phyloP scores from a whole-genome alignment of 2,888 invertebrate species.

The Cylloceria caligata region DNA sequence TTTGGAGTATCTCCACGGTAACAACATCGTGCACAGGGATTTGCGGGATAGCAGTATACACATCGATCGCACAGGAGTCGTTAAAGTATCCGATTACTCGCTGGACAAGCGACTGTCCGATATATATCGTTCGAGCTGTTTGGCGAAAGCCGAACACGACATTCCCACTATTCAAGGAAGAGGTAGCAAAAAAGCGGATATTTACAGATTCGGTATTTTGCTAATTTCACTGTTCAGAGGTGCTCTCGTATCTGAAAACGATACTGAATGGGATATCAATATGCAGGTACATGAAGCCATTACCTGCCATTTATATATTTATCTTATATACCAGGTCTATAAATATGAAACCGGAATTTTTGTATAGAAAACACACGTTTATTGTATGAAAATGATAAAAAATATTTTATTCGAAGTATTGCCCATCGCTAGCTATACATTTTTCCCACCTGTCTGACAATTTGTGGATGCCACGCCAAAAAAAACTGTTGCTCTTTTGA shows the following conservation, averaged over 20 bases:
- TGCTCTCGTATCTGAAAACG: constrained; percentile 84
- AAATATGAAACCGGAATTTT: no score
- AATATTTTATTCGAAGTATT: no score
- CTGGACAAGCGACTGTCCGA: constrained; percentile 89
- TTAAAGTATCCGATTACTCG: constrained; percentile 89
- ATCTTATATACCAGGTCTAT: no score
- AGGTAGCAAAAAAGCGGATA: constrained; percentile 90
- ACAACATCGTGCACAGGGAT: constrained; percentile 93
- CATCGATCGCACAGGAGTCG: constrained; percentile 88
- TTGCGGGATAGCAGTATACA: constrained; percentile 91
- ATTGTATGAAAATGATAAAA: no score
- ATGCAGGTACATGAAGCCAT: constrained; percentile 80
- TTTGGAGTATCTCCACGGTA: constrained; percentile 92
- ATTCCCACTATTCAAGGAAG: constrained; percentile 83
- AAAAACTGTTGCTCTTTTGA: no score
- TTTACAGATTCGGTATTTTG: constrained; percentile 90
- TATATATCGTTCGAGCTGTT: constrained; percentile 82
- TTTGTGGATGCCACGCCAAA: no score
- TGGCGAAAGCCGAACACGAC: constrained; percentile 81
- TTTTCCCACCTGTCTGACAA: no score
- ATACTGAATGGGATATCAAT: constrained; percentile 87
- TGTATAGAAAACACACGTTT: no score
- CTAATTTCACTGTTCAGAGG: constrained; percentile 89
- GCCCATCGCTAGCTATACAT: no score
- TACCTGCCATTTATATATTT: no score